Base-by-base conservation (phyloP, 2,113 vertebrate species). In the Strix aluco region DNA sequence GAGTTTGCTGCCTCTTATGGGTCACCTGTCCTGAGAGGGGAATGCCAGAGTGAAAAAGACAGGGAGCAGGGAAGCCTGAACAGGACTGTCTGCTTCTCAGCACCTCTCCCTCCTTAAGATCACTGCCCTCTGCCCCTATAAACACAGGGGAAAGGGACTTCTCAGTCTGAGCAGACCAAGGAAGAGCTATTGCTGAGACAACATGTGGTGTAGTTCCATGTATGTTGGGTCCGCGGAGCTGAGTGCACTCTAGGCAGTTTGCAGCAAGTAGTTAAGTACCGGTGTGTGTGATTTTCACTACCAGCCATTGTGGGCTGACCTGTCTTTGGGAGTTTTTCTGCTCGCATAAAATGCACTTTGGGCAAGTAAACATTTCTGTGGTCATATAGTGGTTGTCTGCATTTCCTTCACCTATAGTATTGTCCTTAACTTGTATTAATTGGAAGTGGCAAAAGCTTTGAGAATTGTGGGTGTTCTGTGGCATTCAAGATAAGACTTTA, bases 201-300 rank as follows among this genome's bases (percentile, higher is more conserved):
- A 2, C 0, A 1, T 19, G 26, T 19, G 32, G 15, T 34, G 22
- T 8, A 16, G 51, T 32, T 34, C 36, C 22, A 11, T 8, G 18
- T 11, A 2, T 3, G 11, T 34, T 0, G 1, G 29, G 23, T 54
- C 67, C 0, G 1, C 44, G 74, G 66, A 78, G 57, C 51, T 20
- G 44, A 44, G 22, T 15, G 29, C 8, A 2, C 59, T 52, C 46
- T 40, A 18, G 34, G 40, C 14, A 6, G 20, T 44, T 72, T 36
- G 44, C 36, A 74, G 44, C 36, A 54, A 32, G 36, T 27, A 61
- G 22, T 54, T 34, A 61, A 40, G 38, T 54, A 27, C 21, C 38
- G 18, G 15, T 46, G 46, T 46, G 46, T 20, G 38, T 38, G 38
- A 47, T 67, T 67, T 57, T 19, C 32, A n/a, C 30, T 12, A 4